Evolutionary conservation across 2,113 vertebrate genomes (phyloP).

Genomic region (Pteronura brasiliensis): DNA sequence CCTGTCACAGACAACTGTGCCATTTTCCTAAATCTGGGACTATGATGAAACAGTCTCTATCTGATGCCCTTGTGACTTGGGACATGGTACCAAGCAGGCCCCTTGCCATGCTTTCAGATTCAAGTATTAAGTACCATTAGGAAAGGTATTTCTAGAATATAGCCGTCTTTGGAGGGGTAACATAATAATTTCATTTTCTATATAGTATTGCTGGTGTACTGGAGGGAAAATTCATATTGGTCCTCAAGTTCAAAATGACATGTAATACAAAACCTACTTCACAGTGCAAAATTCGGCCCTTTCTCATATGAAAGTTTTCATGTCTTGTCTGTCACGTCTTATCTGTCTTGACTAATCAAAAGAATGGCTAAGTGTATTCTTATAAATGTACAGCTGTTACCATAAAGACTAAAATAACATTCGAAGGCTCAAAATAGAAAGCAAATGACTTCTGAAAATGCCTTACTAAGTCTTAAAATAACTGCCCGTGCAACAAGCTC

Average conservation of each 20-base stretch:
- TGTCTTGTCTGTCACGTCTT: neutral
- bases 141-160: neutral
- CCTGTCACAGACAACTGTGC: neutral
- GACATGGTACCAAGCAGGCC: neutral
- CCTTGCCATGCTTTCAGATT: neutral
- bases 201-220: neutral
- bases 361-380: conserved; percentile 28
- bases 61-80: neutral
- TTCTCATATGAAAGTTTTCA: neutral
- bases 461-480: conserved; percentile 57
- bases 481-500: neutral
- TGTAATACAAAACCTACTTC: neutral
- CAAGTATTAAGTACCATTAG: neutral
- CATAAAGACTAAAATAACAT: conserved; percentile 45
- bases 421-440: conserved; percentile 54
- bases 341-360: neutral
- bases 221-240: neutral
- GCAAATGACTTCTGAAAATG: conserved; percentile 51
- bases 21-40: neutral
- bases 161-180: neutral
- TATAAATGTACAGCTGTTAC: conserved; percentile 45
- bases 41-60: neutral
- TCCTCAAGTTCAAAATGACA: neutral
- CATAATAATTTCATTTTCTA: neutral
- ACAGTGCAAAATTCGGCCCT: neutral